A percentile compares a stretch with the other conserved stretches of the same genome.
Evolutionary conservation across 2,797 vertebrate species (phyloP).

Genomic region (Micromesistius poutassou): DNA sequence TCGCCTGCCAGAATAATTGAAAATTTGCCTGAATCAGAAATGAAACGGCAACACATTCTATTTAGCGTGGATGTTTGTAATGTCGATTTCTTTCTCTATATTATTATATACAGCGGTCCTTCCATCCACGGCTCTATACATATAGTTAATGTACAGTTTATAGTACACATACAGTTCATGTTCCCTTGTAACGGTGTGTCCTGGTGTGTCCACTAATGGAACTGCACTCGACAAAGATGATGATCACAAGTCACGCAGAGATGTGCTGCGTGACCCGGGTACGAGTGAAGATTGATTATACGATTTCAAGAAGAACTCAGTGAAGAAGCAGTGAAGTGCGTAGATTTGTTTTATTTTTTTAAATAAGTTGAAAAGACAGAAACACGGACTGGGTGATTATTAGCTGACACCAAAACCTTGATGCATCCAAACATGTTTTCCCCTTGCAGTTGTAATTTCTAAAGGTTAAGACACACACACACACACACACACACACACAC

Average conservation of each 20-base stretch:
- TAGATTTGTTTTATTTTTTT: neutral
- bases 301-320: slow-evolving; percentile 19
- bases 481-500: too few relatives aligned
- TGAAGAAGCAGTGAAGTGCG: slow-evolving; percentile 2
- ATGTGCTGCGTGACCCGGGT: too few relatives aligned
- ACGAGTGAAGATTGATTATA: slow-evolving; percentile 30
- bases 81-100: neutral
- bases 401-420: neutral
- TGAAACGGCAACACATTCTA: neutral
- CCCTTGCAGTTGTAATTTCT: neutral
- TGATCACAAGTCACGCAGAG: too few relatives aligned
- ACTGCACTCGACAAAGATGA: too few relatives aligned
- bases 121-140: neutral
- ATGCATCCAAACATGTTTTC: neutral
- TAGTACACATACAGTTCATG: too few relatives aligned
- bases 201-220: too few relatives aligned
- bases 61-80: neutral
- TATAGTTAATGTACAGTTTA: too few relatives aligned
- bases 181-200: too few relatives aligned
- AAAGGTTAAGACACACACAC: neutral
- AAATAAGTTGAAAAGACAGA: neutral
- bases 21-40: neutral
- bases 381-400: neutral
- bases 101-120: too few relatives aligned
- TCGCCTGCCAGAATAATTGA: neutral